Evolutionary conservation across 2,888 invertebrate genomes (phyloP).

Genomic region (Lycaena phlaeas): DNA sequence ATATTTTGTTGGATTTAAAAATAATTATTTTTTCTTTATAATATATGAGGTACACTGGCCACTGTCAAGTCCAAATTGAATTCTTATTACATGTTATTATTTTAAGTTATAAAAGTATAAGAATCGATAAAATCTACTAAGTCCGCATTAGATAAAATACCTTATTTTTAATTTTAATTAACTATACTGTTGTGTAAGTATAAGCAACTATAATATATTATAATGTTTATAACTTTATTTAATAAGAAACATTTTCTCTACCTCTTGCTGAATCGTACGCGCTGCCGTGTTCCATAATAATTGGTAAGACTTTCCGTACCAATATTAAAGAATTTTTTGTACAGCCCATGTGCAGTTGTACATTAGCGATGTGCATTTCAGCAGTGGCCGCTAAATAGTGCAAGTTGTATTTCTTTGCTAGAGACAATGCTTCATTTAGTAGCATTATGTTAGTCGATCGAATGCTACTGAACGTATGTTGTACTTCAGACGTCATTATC

Average conservation of each 20-base stretch:
- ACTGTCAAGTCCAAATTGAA: too few relatives aligned
- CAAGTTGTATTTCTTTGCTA: constrained; percentile 82
- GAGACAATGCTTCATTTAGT: constrained; percentile 80
- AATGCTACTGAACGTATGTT: constrained; percentile 73
- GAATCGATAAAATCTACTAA: too few relatives aligned
- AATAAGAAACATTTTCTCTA: constrained; percentile 20
- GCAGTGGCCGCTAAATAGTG: constrained; percentile 83
- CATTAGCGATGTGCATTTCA: constrained; percentile 85
- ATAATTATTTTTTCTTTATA: background rate
- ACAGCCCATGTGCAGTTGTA: constrained; percentile 82
- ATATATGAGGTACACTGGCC: too few relatives aligned
- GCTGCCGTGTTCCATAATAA: constrained; percentile 85
- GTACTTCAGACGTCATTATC: constrained; percentile 77
- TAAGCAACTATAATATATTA: too few relatives aligned
- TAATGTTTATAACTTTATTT: background rate
- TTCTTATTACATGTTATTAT: too few relatives aligned
- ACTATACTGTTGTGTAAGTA: too few relatives aligned
- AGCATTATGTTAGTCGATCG: constrained; percentile 69
- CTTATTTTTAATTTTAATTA: too few relatives aligned
- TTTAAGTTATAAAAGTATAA: too few relatives aligned
- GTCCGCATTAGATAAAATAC: too few relatives aligned
- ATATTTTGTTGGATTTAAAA: background rate
- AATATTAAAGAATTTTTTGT: constrained; percentile 82
- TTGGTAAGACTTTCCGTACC: constrained; percentile 79
- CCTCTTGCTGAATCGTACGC: constrained; percentile 85